These are phyloP conservation scores for Lumbricus terrestris DNA, from an alignment of 2,888 invertebrate species.

Conservation along the genomic window DNA sequence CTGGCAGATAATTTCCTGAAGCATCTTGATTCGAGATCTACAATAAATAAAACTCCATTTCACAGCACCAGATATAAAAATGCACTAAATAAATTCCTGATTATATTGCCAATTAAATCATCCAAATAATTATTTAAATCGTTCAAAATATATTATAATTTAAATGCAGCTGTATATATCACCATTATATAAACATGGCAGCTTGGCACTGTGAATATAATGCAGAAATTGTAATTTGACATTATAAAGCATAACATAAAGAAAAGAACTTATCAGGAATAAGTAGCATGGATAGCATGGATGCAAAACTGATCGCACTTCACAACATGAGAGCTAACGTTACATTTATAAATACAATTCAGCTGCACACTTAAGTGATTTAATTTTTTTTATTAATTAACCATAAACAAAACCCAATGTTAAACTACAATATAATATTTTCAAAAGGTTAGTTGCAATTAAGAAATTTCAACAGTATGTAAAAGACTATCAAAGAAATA, in stretches of 20 bases:
- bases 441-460: not conserved
- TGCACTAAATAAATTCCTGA: not conserved
- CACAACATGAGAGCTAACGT: not conserved
- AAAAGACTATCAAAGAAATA: not conserved
- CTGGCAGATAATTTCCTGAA: not conserved
- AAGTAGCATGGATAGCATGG: not conserved
- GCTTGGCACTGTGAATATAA: not conserved
- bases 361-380: not conserved
- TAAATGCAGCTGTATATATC: not conserved
- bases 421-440: no score
- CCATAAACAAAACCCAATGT: no score
- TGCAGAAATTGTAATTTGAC: not conserved
- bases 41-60: not conserved
- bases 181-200: not conserved
- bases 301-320: not conserved
- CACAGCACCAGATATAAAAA: not conserved
- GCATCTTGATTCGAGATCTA: constrained; percentile 12
- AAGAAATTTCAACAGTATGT: not conserved
- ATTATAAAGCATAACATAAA: no score
- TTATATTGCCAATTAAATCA: not conserved
- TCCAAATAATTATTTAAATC: no score
- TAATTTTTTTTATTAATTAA: not conserved
- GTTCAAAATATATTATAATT: no score
- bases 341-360: no score
- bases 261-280: no score